Base-by-base conservation (phyloP, 2,888 invertebrate species). In the Biston betularia region DNA sequence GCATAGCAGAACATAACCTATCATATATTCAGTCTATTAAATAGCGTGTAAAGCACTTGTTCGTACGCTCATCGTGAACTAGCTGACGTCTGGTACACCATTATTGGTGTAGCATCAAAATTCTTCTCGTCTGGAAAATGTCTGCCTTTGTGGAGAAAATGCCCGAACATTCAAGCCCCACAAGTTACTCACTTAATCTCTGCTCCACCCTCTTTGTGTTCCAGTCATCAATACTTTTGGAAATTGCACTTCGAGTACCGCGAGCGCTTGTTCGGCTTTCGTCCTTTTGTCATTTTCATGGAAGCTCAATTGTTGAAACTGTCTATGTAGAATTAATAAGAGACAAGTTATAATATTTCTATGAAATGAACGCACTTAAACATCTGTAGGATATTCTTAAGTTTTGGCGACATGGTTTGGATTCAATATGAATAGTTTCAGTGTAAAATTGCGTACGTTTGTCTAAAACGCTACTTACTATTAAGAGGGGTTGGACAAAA, bases 171-270 rank as follows among this genome's bases (percentile, higher is more conserved):
- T 79, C 88, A 89, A 89, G 85, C 85, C 87, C 75, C 79, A 79
- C 83, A 89, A 90, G 88, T 90, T 86, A 86, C 85, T 85, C 81
- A 81, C 85, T 88, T 89, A 89, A 90, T 91, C 87, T 87, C 83
- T 79, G 81, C 81, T 80, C 81, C 83, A 60, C 78, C 82, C 61
- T 82, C 82, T 88, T 88, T 88, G 84, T 88, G 86, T 83, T 83
- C 74, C 69, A 82, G 82, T 85, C 86, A 85, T 89, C 89, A 89
- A 87, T 90, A 89, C 86, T 89, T 88, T 87, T 80, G 80, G 82
- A 85, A 84, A 87, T 83, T 83, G 82, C 83, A 85, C 77, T 79
- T 80, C 78, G 70, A 82, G 79, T 77, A 73, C 75, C 76, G 72
- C 71, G 68, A 71, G 73, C 69, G 70, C 72, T 78, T 76, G 77